Conservation (phyloP, 2,113 vertebrate genomes). For the Epinephelus lanceolatus region DNA sequence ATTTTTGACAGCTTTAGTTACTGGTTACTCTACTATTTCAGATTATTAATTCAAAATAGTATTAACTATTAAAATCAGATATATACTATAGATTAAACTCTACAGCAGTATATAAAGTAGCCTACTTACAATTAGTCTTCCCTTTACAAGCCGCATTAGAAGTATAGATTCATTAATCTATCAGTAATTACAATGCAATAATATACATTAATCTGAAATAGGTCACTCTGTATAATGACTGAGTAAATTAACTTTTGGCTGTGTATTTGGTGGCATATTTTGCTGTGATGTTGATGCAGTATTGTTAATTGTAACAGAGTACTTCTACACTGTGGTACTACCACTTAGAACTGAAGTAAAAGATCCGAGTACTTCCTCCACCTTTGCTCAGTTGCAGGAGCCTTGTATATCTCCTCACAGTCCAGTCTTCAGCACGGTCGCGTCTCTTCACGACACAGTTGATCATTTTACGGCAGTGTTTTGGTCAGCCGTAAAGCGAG, state of each 20-base stretch:
- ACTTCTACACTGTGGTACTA: background rate
- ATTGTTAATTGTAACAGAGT: background rate
- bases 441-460: slow-evolving; percentile 2
- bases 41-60: background rate
- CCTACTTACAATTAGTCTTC: background rate
- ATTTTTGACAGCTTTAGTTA: background rate
- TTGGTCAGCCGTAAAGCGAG: slow-evolving; percentile 64
- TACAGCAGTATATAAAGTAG: no score
- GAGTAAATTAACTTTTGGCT: background rate
- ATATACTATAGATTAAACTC: no score
- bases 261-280: no score
- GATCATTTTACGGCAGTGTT: slow-evolving; percentile 41
- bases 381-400: background rate
- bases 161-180: background rate
- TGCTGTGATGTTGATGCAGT: no score
- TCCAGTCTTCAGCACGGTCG: background rate
- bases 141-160: background rate
- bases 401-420: no score
- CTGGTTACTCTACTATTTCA: no score
- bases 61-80: background rate
- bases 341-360: no score
- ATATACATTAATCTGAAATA: background rate
- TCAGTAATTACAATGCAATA: background rate
- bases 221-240: background rate
- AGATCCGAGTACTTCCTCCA: background rate